These are phyloP conservation scores for Meliscaeva auricollis DNA, from an alignment of 2,888 invertebrate genomes.

Conservation along the genomic window DNA sequence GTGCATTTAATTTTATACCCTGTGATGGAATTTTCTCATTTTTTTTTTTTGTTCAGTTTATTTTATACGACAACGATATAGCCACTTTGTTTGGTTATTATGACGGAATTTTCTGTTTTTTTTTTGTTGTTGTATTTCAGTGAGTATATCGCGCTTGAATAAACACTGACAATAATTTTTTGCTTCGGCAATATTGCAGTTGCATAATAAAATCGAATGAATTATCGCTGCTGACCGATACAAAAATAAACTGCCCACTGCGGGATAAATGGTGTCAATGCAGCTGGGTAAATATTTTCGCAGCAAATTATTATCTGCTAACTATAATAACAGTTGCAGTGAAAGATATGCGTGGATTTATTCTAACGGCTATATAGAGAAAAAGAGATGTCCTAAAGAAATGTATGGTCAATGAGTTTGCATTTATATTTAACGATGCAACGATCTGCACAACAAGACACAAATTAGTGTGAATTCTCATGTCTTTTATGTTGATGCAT, in stretches of 20 bases:
- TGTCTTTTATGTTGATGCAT: constrained; percentile 8
- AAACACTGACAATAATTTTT: constrained; percentile 33
- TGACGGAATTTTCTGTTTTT: neutral
- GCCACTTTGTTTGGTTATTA: constrained; percentile 16
- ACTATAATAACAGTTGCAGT: neutral
- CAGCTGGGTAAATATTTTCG: constrained; percentile 60
- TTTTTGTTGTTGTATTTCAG: neutral
- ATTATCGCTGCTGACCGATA: constrained; percentile 45
- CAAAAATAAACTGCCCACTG: constrained; percentile 32
- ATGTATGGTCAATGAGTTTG: constrained; percentile 1
- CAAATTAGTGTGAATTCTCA: neutral
- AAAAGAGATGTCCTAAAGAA: neutral
- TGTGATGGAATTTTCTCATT: constrained; percentile 24
- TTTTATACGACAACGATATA: neutral
- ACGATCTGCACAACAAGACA: neutral
- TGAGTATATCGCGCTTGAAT: constrained; percentile 36
- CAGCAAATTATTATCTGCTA: constrained; percentile 33
- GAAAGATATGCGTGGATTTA: neutral
- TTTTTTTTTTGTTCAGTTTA: neutral
- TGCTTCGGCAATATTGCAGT: constrained; percentile 28
- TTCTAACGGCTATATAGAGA: constrained; percentile 3
- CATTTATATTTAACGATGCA: neutral
- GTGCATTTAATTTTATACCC: constrained; percentile 52
- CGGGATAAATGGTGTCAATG: constrained; percentile 43
- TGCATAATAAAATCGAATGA: constrained; percentile 54